Evolutionary conservation across 2,113 vertebrate genomes (phyloP).

Genomic region (Grallaria varia): DNA sequence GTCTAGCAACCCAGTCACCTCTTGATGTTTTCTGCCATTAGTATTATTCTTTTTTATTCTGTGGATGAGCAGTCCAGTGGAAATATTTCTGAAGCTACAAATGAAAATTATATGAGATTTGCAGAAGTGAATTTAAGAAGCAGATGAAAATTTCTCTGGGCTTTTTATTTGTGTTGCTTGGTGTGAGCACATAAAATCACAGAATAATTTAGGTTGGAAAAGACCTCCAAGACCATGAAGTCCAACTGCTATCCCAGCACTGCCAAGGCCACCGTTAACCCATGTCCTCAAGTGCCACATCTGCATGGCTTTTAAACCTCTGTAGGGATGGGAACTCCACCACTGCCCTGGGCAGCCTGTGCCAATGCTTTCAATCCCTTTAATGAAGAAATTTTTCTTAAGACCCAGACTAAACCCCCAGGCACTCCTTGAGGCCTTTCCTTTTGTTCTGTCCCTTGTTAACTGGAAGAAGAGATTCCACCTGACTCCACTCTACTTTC

Average conservation of each 20-base stretch:
- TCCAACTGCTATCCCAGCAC: neutral
- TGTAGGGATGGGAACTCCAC: neutral
- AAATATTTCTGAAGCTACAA: neutral
- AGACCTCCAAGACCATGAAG: neutral
- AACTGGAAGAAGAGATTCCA: neutral
- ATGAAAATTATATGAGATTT: accelerated
- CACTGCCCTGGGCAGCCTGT: neutral
- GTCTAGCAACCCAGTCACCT: neutral
- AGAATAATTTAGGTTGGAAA: neutral
- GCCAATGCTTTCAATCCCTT: neutral
- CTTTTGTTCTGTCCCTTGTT: neutral
- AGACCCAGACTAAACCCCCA: neutral
- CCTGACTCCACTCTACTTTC: neutral
- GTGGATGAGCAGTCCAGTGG: neutral
- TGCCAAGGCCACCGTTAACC: neutral
- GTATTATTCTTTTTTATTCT: neutral
- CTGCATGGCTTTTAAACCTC: neutral
- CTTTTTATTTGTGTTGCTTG: neutral
- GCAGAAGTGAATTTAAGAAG: neutral
- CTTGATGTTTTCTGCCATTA: neutral
- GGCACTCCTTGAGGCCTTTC: neutral
- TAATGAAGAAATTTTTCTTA: neutral
- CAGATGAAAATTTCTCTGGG: neutral
- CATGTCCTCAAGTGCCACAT: neutral
- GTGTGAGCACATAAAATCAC: accelerated